These are phyloP conservation scores for Gonatopus flavifemur DNA, from an alignment of 1,140 invertebrate species.

Conservation along the genomic window DNA sequence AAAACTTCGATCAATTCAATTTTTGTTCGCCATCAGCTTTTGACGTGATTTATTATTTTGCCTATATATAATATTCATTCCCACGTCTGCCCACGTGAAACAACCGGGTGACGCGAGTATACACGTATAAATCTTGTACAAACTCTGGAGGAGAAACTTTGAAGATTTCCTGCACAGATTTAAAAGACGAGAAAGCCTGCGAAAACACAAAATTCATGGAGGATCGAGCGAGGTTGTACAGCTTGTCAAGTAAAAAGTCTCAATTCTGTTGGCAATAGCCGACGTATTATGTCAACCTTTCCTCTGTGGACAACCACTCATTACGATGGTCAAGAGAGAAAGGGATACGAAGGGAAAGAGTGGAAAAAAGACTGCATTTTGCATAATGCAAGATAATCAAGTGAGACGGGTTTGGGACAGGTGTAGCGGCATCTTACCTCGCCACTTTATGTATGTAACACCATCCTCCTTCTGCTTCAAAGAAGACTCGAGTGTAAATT, in stretches of 20 bases:
- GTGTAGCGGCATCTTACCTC: conserved; percentile 32
- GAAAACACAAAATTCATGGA: no score
- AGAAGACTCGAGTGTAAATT: conserved; percentile 52
- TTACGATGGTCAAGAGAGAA: no score
- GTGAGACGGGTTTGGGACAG: conserved; percentile 48
- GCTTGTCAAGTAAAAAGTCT: conserved; percentile 44
- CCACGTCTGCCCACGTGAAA: no score
- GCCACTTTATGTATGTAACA: conserved; percentile 11
- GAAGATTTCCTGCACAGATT: no score
- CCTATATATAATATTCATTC: no score
- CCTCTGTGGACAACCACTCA: conserved; percentile 54
- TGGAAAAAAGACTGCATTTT: conserved; percentile 53
- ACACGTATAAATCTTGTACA: no score
- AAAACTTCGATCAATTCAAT: no score
- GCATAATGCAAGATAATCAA: conserved; percentile 57
- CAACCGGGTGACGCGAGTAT: no score
- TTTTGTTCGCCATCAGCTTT: no score
- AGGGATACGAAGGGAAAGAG: conserved; percentile 36
- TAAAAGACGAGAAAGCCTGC: conserved; percentile 22
- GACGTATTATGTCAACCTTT: conserved; percentile 57
- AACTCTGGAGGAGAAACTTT: no score
- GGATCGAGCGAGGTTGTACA: no score
- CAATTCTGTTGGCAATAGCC: conserved; percentile 44
- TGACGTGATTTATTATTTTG: no score
- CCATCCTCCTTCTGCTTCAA: conserved; percentile 25